Base-by-base conservation (phyloP, 2,888 invertebrate genomes). In the Saturnia japonica region DNA sequence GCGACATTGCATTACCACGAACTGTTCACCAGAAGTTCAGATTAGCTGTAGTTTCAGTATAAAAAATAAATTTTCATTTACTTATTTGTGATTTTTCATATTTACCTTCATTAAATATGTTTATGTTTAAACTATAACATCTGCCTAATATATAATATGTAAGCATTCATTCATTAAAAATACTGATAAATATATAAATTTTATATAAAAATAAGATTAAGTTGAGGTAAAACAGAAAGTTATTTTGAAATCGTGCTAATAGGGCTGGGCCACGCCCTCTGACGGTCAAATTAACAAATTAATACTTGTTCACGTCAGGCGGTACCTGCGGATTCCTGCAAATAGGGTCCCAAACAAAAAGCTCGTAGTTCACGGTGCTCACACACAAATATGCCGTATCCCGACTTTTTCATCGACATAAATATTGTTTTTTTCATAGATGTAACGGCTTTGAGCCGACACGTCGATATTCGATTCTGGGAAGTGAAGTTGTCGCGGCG, bases 341-440 rank as follows among this genome's bases (percentile, higher is more conserved):
- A 92, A 88, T 88, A 84, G 88, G 86, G 85, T 74, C 79, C n/a
- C 79, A 79, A 86, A 90, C 91, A 92, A 93, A 92, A 92, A 91
- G 85, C 85, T 87, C 89, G 86, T 87, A 90, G 87, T 86, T 88
- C 89, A 88, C 88, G 85, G 85, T 88, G 85, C 85, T 87, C 85
- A 89, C 88, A 91, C 89, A 91, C 91, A 90, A 91, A 88, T 87
- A 83, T 83, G 77, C 85, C 82, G 88, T 84, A 88, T 88, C 90
- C 91, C 88, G 85, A 87, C 88, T 93, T 94, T 93, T 93, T 93
- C 89, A 82, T 85, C 86, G 85, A 90, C 94, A 93, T 93, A 94
- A 93, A 94, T 93, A 93, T 92, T 84, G 88, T 91, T 93, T 93
- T 72, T 93, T 94, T 92, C 89, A 82, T 84, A 85, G 86, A 88